A percentile compares a stretch with the other conserved stretches of the same genome.
These are phyloP conservation scores for Eilema depressum DNA, from an alignment of 2,888 invertebrate species.

Conservation along the genomic window DNA sequence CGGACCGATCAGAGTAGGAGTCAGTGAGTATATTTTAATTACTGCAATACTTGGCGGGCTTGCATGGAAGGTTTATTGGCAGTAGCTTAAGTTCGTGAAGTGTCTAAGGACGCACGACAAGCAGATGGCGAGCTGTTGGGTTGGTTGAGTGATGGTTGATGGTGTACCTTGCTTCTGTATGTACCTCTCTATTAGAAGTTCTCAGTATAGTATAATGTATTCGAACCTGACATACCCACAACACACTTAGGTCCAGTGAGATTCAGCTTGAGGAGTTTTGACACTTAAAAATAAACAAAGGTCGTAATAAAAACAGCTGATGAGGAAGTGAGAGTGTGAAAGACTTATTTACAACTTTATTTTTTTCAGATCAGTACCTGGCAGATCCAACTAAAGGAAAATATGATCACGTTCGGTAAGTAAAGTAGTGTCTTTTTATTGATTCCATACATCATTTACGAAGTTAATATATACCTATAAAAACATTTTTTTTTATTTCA, in stretches of 20 bases:
- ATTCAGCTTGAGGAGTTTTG: neutral
- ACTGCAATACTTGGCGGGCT: neutral
- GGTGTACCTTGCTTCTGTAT: too few species aligned
- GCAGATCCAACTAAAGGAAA: constrained; percentile 60
- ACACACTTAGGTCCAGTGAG: neutral
- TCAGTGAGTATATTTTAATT: constrained; percentile 69
- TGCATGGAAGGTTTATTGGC: neutral
- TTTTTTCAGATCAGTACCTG: constrained; percentile 66
- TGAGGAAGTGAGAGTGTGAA: too few species aligned
- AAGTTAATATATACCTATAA: neutral
- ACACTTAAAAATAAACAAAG: too few species aligned
- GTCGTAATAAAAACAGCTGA: too few species aligned
- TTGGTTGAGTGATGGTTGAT: neutral
- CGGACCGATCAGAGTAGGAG: constrained; percentile 89
- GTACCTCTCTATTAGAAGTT: neutral
- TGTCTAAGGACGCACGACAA: too few species aligned
- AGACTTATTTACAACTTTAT: constrained; percentile 17
- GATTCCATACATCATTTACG: neutral
- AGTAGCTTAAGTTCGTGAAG: too few species aligned
- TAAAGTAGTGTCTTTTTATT: constrained; percentile 8
- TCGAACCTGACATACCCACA: neutral
- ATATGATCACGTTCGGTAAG: constrained; percentile 77
- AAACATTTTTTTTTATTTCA: constrained; percentile 33
- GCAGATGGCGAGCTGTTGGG: too few species aligned
- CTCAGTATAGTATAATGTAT: neutral